These are phyloP conservation scores for Coptodon bakossiorum DNA, from an alignment of 2,113 vertebrate genomes.

Conservation along the genomic window DNA sequence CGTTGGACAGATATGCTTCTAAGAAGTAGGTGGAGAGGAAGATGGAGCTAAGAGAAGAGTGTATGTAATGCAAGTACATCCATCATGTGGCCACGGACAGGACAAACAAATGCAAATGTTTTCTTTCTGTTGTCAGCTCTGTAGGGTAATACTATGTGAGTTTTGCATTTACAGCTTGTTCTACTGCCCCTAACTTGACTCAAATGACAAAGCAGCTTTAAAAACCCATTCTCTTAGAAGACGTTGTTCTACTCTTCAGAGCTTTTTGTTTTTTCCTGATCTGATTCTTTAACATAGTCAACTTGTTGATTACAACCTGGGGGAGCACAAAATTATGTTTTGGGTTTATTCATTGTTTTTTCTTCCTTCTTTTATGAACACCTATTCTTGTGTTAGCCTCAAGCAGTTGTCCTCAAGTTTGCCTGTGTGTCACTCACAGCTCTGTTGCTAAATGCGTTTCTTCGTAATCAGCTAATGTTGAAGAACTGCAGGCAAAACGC, in stretches of 20 bases:
- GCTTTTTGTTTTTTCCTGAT: not conserved
- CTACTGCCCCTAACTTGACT: not conserved
- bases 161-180: not conserved
- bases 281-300: not conserved
- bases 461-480: not conserved
- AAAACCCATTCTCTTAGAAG: not conserved
- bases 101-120: not conserved
- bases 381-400: not conserved
- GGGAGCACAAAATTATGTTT: not conserved
- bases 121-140: not conserved
- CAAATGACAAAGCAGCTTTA: not conserved
- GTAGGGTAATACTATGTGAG: not conserved
- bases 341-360: not conserved
- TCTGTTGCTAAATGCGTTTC: not conserved
- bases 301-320: not conserved
- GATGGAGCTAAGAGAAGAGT: not conserved
- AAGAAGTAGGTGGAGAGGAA: not conserved
- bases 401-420: not conserved
- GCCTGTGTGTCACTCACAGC: not conserved
- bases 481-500: constrained; percentile 2
- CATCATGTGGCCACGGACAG: not conserved
- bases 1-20: not conserved
- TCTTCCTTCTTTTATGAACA: not conserved
- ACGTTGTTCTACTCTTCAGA: not conserved
- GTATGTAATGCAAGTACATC: not conserved